Evolutionary conservation across 2,888 invertebrate species (phyloP).

Genomic region (Scaptomyza parva): DNA sequence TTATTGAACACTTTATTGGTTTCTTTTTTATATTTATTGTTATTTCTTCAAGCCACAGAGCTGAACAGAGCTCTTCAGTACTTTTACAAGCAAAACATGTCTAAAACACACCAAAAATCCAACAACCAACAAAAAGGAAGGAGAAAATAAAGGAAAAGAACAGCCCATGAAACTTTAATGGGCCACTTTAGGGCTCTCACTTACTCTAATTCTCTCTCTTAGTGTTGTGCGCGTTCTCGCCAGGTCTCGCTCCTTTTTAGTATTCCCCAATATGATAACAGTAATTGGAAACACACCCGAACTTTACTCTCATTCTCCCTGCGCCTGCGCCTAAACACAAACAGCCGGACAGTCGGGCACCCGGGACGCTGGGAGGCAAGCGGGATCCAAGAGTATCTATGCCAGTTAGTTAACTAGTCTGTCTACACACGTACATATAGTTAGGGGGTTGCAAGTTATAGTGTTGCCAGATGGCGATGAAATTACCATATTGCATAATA

Average conservation of each 20-base stretch:
- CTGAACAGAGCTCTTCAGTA: slow-evolving; percentile 34
- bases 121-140: neutral
- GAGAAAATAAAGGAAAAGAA: slow-evolving; percentile 36
- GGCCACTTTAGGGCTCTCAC: slow-evolving; percentile 32
- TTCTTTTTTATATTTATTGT: neutral
- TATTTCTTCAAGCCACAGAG: slow-evolving; percentile 36
- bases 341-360: neutral
- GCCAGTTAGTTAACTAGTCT: slow-evolving; percentile 31
- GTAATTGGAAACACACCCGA: slow-evolving; percentile 36
- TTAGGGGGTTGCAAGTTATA: slow-evolving; percentile 32
- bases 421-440: neutral
- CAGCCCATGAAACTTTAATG: slow-evolving; percentile 53
- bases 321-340: neutral
- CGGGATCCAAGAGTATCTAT: slow-evolving; percentile 29
- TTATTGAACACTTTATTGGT: slow-evolving; percentile 67
- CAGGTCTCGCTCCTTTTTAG: slow-evolving; percentile 1
- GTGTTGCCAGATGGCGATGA: slow-evolving; percentile 44
- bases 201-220: no score
- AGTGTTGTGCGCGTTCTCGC: neutral
- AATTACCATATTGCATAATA: neutral
- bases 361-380: neutral
- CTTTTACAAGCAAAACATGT: slow-evolving; percentile 41
- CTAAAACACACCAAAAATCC: slow-evolving; percentile 30
- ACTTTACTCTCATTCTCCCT: slow-evolving; percentile 27
- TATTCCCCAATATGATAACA: slow-evolving; percentile 14